Conservation (phyloP, 2,888 invertebrate species). For the Schizotus pectinicornis region DNA sequence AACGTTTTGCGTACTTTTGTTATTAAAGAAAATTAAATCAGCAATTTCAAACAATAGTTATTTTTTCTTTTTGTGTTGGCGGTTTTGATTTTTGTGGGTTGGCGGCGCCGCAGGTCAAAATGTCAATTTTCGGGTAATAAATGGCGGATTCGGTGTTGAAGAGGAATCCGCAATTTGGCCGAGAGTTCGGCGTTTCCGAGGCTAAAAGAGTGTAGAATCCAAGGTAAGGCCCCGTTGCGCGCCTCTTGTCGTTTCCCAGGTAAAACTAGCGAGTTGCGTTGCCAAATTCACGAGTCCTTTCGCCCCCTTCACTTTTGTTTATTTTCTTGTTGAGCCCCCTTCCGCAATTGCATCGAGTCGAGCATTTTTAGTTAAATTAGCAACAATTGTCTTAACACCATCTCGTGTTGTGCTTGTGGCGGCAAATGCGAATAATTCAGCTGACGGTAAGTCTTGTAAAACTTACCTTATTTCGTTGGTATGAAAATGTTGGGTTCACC, state of each 20-base stretch:
- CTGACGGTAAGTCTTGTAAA: too few species aligned
- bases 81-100: background rate
- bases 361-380: background rate
- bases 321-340: slow-evolving; percentile 17
- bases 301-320: background rate
- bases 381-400: background rate
- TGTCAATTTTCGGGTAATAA: background rate
- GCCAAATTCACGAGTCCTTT: background rate
- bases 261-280: background rate
- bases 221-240: background rate
- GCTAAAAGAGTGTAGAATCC: background rate
- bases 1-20: background rate
- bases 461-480: too few species aligned
- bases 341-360: slow-evolving; percentile 11
- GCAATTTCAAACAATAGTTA: too few species aligned
- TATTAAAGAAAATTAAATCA: too few species aligned
- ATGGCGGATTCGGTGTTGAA: too few species aligned
- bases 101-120: too few species aligned
- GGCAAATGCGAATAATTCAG: slow-evolving; percentile 27
- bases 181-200: background rate
- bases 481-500: too few species aligned
- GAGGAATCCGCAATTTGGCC: background rate
- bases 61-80: background rate
- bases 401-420: slow-evolving; percentile 38
- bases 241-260: too few species aligned